Evolutionary conservation across 2,797 vertebrate species (phyloP), one percentile per base, ranked within the genome.

Genomic region (Balearica regulorum): DNA sequence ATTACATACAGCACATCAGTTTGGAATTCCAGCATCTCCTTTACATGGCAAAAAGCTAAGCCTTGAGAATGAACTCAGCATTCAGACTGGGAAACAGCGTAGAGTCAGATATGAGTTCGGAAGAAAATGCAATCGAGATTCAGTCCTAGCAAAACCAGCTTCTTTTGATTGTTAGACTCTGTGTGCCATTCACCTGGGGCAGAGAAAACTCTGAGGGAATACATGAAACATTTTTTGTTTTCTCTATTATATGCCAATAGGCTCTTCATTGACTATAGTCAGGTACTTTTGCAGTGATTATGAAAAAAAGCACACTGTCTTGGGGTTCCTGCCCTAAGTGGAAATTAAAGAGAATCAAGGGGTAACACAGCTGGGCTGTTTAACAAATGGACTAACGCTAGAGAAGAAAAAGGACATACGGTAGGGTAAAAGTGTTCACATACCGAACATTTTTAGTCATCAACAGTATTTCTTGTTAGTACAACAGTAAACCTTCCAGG

Each of bases 1-100:
- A 98, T 98, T 98, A 98, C 97, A 98, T 85, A 89, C 96, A 98
- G 97, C 97, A 98, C 97, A 98, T 97, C 97, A 96, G 95, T 55
- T 83, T 86, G 94, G 97, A 97, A 98, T 98, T 98, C 98, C 98
- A 96, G 39, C 94, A 83, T 81, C 86, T 97, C 96, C 95, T 97
- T 94, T 87, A 91, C 58, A 91, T 28, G 79, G 33, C 7, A 9
- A 68, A 64, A 86, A 72, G 16, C 60, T 79, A 64, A 87, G 55
- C 64, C 46, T 82, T 60, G 71, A 80, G 58, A 92, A 87, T 16
- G 33, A 91, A 72, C 54, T 53, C 70, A 72, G 72, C 29, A 16
- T 69, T 91, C 7, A 8, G 19, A 61, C 18, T 44, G n/a, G 60
- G 83, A 88, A 92, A 60, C 25, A 29, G 6, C 0, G 0, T 0